These are phyloP conservation scores for Trachelipus rathkii DNA, from an alignment of 1,140 invertebrate genomes.

Conservation along the genomic window DNA sequence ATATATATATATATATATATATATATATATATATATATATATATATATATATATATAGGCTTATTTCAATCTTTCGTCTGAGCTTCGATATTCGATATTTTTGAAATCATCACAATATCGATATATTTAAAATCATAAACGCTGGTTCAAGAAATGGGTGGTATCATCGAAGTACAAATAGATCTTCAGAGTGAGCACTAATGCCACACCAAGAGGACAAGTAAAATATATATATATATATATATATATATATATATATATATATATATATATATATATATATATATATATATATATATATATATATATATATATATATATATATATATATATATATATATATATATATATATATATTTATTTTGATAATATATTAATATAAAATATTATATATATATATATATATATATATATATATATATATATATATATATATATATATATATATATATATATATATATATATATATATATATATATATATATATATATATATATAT, in stretches of 20 bases:
- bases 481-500: slow-evolving; percentile 16
- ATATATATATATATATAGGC: neutral
- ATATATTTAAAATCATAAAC: too few relatives aligned
- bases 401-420: neutral
- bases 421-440: too few relatives aligned
- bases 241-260: neutral
- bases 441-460: neutral
- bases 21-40: slow-evolving; percentile 10
- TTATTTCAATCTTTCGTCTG: too few relatives aligned
- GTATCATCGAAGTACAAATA: too few relatives aligned
- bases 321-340: neutral
- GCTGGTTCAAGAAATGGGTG: too few relatives aligned
- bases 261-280: neutral
- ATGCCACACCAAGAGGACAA: neutral
- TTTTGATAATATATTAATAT: too few relatives aligned
- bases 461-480: slow-evolving; percentile 18
- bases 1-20: slow-evolving; percentile 19
- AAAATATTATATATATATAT: neutral
- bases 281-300: neutral
- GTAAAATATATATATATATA: neutral
- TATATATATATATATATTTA: neutral
- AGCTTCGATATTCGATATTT: too few relatives aligned
- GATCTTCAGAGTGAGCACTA: too few relatives aligned
- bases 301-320: neutral
- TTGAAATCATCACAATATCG: too few relatives aligned